These are phyloP conservation scores for Sinopyrophorus schimmeli DNA, from an alignment of 2,888 invertebrate genomes.

Conservation along the genomic window DNA sequence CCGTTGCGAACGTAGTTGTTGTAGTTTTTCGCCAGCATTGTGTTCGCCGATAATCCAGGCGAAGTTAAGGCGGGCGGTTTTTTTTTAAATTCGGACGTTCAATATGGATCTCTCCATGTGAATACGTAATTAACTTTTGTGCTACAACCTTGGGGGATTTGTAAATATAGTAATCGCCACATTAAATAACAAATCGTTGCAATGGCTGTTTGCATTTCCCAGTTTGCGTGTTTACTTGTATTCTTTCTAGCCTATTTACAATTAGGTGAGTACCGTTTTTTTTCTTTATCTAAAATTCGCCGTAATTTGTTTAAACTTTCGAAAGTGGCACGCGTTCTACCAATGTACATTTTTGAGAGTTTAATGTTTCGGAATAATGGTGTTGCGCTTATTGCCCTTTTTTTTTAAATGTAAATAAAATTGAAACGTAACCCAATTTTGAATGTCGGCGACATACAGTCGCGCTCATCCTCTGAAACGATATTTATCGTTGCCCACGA, in stretches of 20 bases:
- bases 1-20: constrained; percentile 2
- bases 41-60: constrained; percentile 5
- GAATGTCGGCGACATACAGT: constrained; percentile 6
- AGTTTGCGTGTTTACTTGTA: background rate
- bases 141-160: constrained; percentile 4
- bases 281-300: background rate
- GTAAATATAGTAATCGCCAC: background rate
- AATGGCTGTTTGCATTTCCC: constrained; percentile 15
- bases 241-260: constrained; percentile 9
- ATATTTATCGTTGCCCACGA: constrained; percentile 1
- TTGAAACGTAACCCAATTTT: background rate
- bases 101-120: constrained; percentile 5
- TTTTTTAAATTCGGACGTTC: constrained; percentile 5
- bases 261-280: constrained; percentile 10
- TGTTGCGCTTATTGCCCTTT: no score
- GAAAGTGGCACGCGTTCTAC: no score
- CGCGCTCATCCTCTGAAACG: constrained; percentile 2
- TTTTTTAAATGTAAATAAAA: background rate
- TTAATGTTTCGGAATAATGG: background rate
- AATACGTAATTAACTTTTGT: constrained; percentile 3
- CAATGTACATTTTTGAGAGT: background rate
- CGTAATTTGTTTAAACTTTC: background rate
- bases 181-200: background rate
- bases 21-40: background rate
- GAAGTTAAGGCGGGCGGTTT: constrained; percentile 11